Conservation (phyloP, 2,797 vertebrate genomes). For the Crypturellus tataupa region DNA sequence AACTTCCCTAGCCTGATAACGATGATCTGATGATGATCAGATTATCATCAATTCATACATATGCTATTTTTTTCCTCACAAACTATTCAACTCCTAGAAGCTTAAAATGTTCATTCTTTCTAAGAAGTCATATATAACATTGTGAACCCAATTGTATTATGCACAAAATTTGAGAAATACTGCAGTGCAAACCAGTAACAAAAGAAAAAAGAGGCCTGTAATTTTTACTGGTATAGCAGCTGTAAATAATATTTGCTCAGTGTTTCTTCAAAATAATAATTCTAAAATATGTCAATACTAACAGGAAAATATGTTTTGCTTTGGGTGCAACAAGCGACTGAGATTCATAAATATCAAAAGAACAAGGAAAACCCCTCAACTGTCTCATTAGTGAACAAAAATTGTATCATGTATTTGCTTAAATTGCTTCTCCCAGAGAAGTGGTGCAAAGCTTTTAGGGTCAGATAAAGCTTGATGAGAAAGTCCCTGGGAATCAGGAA, state of each 20-base stretch:
- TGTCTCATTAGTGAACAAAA: background rate
- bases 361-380: background rate
- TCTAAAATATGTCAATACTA: background rate
- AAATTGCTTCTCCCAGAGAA: background rate
- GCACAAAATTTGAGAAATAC: background rate
- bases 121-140: background rate
- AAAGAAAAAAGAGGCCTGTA: background rate
- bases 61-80: background rate
- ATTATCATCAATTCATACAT: background rate
- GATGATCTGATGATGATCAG: background rate
- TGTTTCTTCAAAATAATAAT: background rate
- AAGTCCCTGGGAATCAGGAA: background rate
- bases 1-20: background rate
- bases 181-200: background rate
- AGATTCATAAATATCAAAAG: background rate
- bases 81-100: background rate
- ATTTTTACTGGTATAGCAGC: background rate
- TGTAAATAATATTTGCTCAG: background rate
- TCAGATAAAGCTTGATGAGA: background rate
- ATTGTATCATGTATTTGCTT: background rate
- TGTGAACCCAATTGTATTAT: background rate
- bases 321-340: background rate
- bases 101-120: background rate
- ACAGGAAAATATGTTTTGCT: background rate
- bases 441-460: background rate